Conservation (phyloP, 2,797 vertebrate genomes). For the Sebastes iracundus region DNA sequence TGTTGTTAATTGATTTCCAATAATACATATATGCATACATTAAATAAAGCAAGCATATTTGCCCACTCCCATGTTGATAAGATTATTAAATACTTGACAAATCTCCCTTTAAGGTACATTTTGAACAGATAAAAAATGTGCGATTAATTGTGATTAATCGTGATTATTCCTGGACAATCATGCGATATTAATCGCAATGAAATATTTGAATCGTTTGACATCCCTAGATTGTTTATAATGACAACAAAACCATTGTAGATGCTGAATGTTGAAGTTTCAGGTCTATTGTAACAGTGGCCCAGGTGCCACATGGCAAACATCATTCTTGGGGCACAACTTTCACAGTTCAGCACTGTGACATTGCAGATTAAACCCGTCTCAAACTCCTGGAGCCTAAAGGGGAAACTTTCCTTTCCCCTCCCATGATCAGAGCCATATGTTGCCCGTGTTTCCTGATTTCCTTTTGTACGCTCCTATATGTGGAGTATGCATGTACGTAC, state of each 20-base stretch:
- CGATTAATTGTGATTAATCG: too few relatives aligned
- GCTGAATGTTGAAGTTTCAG: neutral
- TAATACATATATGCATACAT: too few relatives aligned
- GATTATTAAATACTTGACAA: too few relatives aligned
- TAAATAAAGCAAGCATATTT: too few relatives aligned
- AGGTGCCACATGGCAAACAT: slow-evolving; percentile 33
- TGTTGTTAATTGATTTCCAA: too few relatives aligned
- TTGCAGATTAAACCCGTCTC: slow-evolving; percentile 27
- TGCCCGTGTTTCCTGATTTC: slow-evolving; percentile 31
- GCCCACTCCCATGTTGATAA: too few relatives aligned
- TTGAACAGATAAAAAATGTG: too few relatives aligned
- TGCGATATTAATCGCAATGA: too few relatives aligned
- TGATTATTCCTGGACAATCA: too few relatives aligned
- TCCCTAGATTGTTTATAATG: neutral
- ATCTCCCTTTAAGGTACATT: too few relatives aligned
- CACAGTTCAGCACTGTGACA: slow-evolving; percentile 31
- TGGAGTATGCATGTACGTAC: slow-evolving; percentile 6
- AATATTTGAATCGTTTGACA: too few relatives aligned
- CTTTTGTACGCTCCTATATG: slow-evolving; percentile 1
- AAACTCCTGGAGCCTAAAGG: neutral
- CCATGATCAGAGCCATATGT: slow-evolving; percentile 52
- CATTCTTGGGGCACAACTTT: slow-evolving; percentile 22
- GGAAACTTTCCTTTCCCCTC: slow-evolving; percentile 3
- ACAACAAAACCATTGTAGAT: neutral
- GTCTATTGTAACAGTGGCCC: neutral